Conservation (phyloP, 2,113 vertebrate species). For the Merops nubicus region DNA sequence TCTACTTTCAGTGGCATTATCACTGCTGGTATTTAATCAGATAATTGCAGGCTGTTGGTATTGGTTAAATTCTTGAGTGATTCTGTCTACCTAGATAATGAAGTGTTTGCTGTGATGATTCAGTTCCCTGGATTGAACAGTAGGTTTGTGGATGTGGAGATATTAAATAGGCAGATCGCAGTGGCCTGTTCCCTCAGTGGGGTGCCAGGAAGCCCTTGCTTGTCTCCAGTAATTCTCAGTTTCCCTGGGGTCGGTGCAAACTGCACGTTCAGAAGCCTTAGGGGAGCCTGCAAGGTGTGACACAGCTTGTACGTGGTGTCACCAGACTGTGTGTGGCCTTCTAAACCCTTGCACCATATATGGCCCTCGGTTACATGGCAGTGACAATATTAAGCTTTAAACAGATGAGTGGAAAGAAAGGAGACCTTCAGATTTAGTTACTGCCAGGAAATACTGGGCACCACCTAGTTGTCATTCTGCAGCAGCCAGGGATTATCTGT, state of each 20-base stretch:
- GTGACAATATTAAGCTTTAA: background rate
- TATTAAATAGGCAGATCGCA: accelerated
- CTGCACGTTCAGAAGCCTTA: background rate
- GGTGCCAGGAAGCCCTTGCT: background rate
- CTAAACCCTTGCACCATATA: background rate
- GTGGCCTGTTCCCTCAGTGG: background rate
- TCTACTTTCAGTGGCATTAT: background rate
- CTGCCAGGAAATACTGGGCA: background rate
- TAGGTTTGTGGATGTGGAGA: background rate
- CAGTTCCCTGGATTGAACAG: background rate
- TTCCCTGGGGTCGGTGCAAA: background rate
- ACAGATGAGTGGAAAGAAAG: background rate
- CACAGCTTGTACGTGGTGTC: background rate
- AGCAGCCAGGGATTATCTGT: conserved; percentile 34
- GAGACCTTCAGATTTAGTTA: background rate
- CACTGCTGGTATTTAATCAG: background rate
- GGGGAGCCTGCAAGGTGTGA: accelerated
- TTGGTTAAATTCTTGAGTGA: background rate
- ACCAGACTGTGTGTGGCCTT: background rate
- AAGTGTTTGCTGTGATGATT: background rate
- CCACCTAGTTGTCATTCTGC: background rate
- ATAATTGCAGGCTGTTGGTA: background rate
- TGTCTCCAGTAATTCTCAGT: background rate
- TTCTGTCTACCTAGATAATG: background rate
- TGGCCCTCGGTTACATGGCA: background rate